Base-by-base conservation (phyloP, 2,113 vertebrate genomes). In the Muntiacus muntjak region DNA sequence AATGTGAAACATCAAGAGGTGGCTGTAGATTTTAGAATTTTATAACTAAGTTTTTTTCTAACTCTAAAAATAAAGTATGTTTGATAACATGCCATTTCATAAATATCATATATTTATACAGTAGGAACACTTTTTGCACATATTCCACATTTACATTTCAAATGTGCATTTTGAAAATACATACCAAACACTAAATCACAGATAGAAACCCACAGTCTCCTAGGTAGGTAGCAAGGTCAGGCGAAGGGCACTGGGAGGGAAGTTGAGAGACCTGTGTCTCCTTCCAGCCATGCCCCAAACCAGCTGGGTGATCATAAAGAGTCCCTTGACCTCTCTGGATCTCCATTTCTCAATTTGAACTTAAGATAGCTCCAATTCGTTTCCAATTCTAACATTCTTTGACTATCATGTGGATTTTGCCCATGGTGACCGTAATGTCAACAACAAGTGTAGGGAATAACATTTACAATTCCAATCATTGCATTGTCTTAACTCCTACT, bases 141-240 rank as follows among this genome's bases (percentile, higher is more conserved):
- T 82, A 96, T 47, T 86, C 74, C 43, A 89, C 1, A 1, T 87
- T 90, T 95, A 87, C 47, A 54, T 96, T 91, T 97, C 79, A 89
- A 95, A 91, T 3, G 1, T 52, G 26, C 3, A 52, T 91, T 93
- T 93, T 57, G 45, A 74, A 96, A 94, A 87, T 71, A 91, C 28
- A 67, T 58, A 57, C 54, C 57, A 67, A 84, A 86, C 47, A 81
- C 50, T 85, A 85, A 96, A 54, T 95, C 64, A 55, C 57, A 79
- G 52, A 25, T 7, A 94, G 89, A 96, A 94, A 88, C 33, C 25
- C 64, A 67, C 5, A 84, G 74, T 36, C 88, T 85, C 89, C 82
- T 71, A 60, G 28, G n/a, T 36, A 94, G 28, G 26, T 52, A 95
- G 55, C 45, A 36, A 94, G 90, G 90, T 97, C 92, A 98, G 83